These are phyloP conservation scores for Harpagifer antarcticus DNA, from an alignment of 2,797 vertebrate genomes.

Conservation along the genomic window DNA sequence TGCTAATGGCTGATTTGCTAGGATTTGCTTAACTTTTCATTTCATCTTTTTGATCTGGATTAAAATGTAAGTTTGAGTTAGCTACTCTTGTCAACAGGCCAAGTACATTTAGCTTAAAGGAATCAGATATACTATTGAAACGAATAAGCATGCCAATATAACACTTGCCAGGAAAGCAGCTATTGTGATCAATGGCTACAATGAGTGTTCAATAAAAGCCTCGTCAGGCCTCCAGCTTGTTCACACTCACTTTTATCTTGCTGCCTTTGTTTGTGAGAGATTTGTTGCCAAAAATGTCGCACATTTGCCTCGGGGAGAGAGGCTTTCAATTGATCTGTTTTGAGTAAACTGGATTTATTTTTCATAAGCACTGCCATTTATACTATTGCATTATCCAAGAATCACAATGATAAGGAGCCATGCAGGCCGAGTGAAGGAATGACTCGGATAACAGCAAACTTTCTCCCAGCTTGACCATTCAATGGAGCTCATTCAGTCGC, in stretches of 20 bases:
- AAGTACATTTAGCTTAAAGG: constrained; percentile 13
- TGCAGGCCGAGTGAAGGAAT: constrained; percentile 23
- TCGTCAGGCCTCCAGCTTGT: constrained; percentile 20
- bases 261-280: constrained; percentile 27
- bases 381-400: constrained; percentile 22
- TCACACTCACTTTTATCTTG: constrained; percentile 38
- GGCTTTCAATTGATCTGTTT: constrained; percentile 44
- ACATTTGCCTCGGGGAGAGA: constrained; percentile 21
- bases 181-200: constrained; percentile 52
- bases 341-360: constrained; percentile 37
- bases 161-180: constrained; percentile 41
- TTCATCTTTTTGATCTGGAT: background rate
- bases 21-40: background rate
- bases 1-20: background rate
- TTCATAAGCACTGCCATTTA: constrained; percentile 21
- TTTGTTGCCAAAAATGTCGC: constrained; percentile 18
- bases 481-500: constrained; percentile 56
- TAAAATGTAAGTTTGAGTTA: background rate
- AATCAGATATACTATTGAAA: constrained; percentile 43
- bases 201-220: constrained; percentile 49
- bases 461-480: constrained; percentile 54
- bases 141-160: constrained; percentile 27
- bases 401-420: constrained; percentile 3
- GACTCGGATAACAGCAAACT: constrained; percentile 47
- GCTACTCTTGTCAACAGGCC: background rate